Base-by-base conservation (phyloP, 2,888 invertebrate genomes). In the Callimorpha dominula region DNA sequence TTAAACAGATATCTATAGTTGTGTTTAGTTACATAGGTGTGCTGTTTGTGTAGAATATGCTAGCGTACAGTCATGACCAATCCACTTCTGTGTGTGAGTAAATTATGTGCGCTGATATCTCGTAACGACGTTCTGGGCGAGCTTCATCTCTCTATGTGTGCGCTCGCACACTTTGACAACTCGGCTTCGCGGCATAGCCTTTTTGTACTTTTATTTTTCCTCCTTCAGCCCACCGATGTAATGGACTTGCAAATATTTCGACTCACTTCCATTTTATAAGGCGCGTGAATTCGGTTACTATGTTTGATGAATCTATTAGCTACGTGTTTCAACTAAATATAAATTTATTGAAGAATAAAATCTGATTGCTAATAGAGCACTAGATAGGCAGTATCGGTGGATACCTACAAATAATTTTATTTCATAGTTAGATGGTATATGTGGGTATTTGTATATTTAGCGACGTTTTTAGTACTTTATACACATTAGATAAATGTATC, bases 121-220 rank as follows among this genome's bases (percentile, higher is more conserved):
- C 83, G 86, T 90, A 88, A 88, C 84, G 90, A 88, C 82, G 88
- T 89, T 87, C 88, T 88, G 88, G 87, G 86, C 88, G 89, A 90
- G 92, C 90, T 89, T 89, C 85, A 81, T 78, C 80, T 82, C 83
- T 86, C 79, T 77, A 82, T 91, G 91, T 92, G 90, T 90, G 87
- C 83, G 87, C 82, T 87, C 84, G 88, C 93, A 91, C 91, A 91
- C 93, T 85, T 81, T 81, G 86, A 86, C 84, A 81, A 83, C 86
- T 86, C 88, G 87, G 90, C 92, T 89, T 89, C 84, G 91, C 91
- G 89, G 90, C 92, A 87, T 83, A 92, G 92, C 91, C 94, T 94
- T 94, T 93, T 94, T 94, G 90, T 94, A 87, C 87, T 93, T 94
- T 94, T 94, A 92, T 94, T 95, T 95, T 94, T 94, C 92, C 93